A percentile compares a stretch with the other conserved stretches of the same genome.
Evolutionary conservation across 64 coral and sea anemone genomes (phyloP).

Genomic region (Exaiptasia diaphana): DNA sequence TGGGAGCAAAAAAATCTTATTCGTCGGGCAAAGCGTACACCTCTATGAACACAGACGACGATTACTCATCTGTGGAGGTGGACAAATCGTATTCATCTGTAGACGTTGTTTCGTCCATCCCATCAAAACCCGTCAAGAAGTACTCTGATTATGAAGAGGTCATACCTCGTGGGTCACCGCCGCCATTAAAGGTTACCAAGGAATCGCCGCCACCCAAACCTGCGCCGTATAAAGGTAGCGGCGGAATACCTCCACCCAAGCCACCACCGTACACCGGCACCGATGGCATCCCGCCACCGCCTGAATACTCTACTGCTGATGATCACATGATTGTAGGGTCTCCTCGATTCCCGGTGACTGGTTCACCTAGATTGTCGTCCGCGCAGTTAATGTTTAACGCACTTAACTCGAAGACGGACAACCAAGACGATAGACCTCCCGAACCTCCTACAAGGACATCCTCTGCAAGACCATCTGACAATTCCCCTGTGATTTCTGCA

Average conservation of each 20-base stretch:
- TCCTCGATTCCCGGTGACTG: neutral
- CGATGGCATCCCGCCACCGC: neutral
- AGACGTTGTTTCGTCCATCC: neutral
- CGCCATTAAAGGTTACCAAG: too few relatives aligned
- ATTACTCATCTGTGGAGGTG: too few relatives aligned
- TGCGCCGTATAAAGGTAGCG: neutral
- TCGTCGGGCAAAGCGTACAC: too few relatives aligned
- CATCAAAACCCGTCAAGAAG: neutral
- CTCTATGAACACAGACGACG: too few relatives aligned
- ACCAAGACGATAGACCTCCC: neutral
- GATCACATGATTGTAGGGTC: neutral
- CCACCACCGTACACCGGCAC: neutral
- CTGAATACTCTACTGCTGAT: neutral
- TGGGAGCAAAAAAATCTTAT: too few relatives aligned
- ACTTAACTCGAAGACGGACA: neutral
- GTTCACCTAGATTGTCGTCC: constrained; percentile 2
- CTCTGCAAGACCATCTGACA: neutral
- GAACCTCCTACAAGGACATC: neutral
- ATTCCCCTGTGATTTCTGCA: neutral
- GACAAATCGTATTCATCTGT: neutral
- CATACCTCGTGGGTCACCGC: too few relatives aligned
- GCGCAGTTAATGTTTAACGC: neutral
- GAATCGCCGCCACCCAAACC: constrained; percentile 18
- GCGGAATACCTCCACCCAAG: constrained; percentile 1
- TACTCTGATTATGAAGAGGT: constrained; percentile 16